These are phyloP conservation scores for Zoanthus sansibaricus DNA, from an alignment of 92 coral and sea anemone species.

Conservation along the genomic window DNA sequence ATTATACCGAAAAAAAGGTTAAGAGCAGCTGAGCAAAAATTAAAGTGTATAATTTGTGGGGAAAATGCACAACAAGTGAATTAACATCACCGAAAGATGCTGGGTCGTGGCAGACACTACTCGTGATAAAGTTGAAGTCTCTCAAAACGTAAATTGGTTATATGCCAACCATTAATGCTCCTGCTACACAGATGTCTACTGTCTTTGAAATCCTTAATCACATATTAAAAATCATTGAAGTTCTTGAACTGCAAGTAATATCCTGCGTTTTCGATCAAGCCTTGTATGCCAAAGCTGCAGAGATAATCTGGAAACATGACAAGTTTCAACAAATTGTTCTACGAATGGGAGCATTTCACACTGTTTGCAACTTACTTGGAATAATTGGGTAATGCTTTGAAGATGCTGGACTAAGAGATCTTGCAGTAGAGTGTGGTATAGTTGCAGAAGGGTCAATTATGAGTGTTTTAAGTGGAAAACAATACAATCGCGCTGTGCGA, in stretches of 20 bases:
- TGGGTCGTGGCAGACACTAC: conserved; percentile 8
- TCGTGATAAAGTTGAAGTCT: conserved; percentile 43
- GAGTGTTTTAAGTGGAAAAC: conserved; percentile 26
- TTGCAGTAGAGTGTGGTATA: conserved; percentile 33
- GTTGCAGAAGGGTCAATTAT: conserved; percentile 25
- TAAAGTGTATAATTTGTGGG: conserved; percentile 3
- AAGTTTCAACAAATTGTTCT: conserved; percentile 28
- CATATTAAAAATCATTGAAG: conserved; percentile 38
- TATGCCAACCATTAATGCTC: conserved; percentile 52
- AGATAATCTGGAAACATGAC: conserved; percentile 56
- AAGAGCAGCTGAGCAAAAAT: not conserved
- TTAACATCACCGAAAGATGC: conserved; percentile 23
- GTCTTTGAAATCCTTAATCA: conserved; percentile 49
- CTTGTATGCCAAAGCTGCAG: conserved; percentile 52
- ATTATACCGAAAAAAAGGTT: not conserved
- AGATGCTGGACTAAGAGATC: conserved; percentile 30
- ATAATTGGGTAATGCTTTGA: conserved; percentile 10
- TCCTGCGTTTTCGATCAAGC: too few relatives aligned
- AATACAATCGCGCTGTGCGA: conserved; percentile 26
- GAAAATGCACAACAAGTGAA: not conserved
- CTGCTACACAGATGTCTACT: conserved; percentile 59
- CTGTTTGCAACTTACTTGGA: not conserved
- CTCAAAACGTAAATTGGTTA: conserved; percentile 58
- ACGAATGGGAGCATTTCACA: conserved; percentile 60
- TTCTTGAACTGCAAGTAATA: too few relatives aligned